Base-by-base conservation (phyloP, 2,113 vertebrate genomes). In the Alexandromys fortis region DNA sequence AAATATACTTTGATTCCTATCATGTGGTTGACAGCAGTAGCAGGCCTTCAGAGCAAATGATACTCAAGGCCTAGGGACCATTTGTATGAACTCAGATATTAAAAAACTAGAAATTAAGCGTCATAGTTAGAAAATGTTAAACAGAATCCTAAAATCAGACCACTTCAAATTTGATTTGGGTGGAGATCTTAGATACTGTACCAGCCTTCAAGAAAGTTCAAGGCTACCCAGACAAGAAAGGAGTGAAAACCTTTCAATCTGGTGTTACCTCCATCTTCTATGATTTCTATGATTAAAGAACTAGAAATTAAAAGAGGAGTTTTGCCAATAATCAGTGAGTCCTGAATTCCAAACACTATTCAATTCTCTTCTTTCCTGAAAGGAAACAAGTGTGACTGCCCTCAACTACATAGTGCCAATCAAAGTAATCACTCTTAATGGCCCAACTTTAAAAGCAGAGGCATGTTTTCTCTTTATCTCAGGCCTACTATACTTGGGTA, bases 91-190 rank as follows among this genome's bases (percentile, higher is more conserved):
- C 52, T 93, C 65, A 89, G 58, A 67, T 93, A 63, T 82, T 65
- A 73, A 94, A 82, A 94, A 94, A 68, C 78, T 94, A 86, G 49
- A 92, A 95, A 96, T 89, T 89, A 94, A 96, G 89, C 1, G 81
- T 47, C 26, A 12, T 63, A 72, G 38, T 38, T 93, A 30, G 63
- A 93, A 77, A 86, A 76, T 3, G 22, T 86, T 7, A 26, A 82
- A 77, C 0, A 14, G 10, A 55, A 19, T 77, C 7, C 94, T 77
- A 87, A 92, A 89, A 91, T 85, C 68, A 87, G 77, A 89, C n/a
- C 5, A 92, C 24, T 85, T 95, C 49, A 58, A 55, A 63, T 0
- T 5, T 21, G 11, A 47, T 83, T n/a, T 96, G 35, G 35, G 30
- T 38, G 24, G 77, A 92, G 35, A 24, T 2, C 14, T 55, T 58